A percentile compares a stretch with the other conserved stretches of the same genome.
Evolutionary conservation across 2,888 invertebrate species (phyloP).

Genomic region (Selenia dentaria): DNA sequence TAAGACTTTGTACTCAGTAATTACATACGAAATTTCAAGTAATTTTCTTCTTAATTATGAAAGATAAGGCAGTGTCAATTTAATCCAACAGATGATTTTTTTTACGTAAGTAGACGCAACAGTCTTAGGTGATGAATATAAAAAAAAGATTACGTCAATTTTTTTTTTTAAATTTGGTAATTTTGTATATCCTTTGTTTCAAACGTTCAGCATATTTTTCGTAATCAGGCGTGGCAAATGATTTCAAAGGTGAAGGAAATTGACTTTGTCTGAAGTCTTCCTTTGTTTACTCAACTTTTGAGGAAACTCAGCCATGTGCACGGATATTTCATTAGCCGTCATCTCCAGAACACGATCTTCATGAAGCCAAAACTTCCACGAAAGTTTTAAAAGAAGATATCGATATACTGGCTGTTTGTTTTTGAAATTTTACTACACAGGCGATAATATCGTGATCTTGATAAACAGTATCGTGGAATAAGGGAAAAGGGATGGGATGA

Average conservation of each 20-base stretch:
- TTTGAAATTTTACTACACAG: slow-evolving; percentile 10
- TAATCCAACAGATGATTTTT: too few relatives aligned
- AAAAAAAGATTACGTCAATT: too few relatives aligned
- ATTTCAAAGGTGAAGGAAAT: slow-evolving; percentile 5
- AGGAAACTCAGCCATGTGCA: neutral
- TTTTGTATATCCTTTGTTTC: too few relatives aligned
- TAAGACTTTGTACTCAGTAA: too few relatives aligned
- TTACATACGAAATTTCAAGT: too few relatives aligned
- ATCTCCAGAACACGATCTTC: neutral
- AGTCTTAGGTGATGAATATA: too few relatives aligned
- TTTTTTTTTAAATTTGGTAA: too few relatives aligned
- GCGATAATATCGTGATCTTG: slow-evolving; percentile 12
- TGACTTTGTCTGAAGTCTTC: slow-evolving; percentile 4
- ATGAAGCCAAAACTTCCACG: slow-evolving; percentile 3
- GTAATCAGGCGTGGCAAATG: neutral
- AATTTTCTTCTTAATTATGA: too few relatives aligned
- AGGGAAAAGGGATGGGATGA: slow-evolving; percentile 3
- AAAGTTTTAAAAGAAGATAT: neutral
- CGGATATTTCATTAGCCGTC: neutral
- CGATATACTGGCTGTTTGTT: slow-evolving; percentile 10
- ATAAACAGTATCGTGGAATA: slow-evolving; percentile 15
- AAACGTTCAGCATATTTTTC: neutral
- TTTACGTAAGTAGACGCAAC: too few relatives aligned
- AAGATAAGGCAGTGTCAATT: slow-evolving; percentile 8
- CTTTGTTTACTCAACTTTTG: slow-evolving; percentile 10